Conservation (phyloP, 2,888 invertebrate species). For the Morpho helenor region DNA sequence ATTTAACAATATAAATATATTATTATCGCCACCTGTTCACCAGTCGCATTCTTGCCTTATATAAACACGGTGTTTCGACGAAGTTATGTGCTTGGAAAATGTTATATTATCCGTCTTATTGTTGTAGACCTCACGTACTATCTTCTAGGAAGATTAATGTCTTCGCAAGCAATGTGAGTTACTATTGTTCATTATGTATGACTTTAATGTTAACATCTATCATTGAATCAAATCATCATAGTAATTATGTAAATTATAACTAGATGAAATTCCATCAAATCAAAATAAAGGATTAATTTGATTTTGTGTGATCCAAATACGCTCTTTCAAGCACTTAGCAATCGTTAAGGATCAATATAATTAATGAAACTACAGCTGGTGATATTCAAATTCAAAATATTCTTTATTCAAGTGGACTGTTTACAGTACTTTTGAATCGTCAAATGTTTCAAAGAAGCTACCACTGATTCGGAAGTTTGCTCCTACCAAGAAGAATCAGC, state of each 20-base stretch:
- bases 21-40: constrained; percentile 21
- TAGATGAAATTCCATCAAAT: too few relatives aligned
- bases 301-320: too few relatives aligned
- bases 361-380: too few relatives aligned
- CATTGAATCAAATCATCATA: neutral
- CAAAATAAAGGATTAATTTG: too few relatives aligned
- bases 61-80: constrained; percentile 10
- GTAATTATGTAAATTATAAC: neutral
- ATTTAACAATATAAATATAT: constrained; percentile 17
- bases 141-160: constrained; percentile 17
- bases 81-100: constrained; percentile 4
- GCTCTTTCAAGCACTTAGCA: too few relatives aligned
- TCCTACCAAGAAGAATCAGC: too few relatives aligned
- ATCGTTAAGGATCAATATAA: too few relatives aligned
- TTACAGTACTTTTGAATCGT: too few relatives aligned
- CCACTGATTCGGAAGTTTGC: too few relatives aligned
- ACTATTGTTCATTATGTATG: constrained; percentile 11
- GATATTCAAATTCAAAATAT: too few relatives aligned
- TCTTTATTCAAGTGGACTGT: too few relatives aligned
- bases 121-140: constrained; percentile 17
- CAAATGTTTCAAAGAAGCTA: too few relatives aligned
- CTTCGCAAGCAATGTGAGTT: constrained; percentile 21
- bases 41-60: constrained; percentile 16
- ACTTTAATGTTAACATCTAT: constrained; percentile 21
- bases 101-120: constrained; percentile 17